A percentile compares a stretch with the other conserved stretches of the same genome.
Evolutionary conservation across 2,797 vertebrate species (phyloP).

Genomic region (Anguilla pacifica): DNA sequence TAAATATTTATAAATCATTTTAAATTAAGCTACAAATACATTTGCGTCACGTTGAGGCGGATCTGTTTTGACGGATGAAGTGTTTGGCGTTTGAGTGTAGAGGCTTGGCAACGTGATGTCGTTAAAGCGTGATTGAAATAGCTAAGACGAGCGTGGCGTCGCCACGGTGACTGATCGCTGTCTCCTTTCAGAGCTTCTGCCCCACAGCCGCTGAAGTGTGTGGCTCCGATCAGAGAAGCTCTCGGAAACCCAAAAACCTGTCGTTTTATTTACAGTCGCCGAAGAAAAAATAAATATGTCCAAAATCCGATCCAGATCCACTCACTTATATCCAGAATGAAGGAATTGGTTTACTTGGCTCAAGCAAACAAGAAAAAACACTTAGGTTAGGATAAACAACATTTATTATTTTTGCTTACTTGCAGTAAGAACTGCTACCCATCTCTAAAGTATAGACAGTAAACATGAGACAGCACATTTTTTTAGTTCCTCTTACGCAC

Average conservation of each 20-base stretch:
- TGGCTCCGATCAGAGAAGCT: not conserved
- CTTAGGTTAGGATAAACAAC: too few relatives aligned
- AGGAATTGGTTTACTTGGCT: not conserved
- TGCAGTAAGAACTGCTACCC: too few relatives aligned
- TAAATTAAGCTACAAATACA: not conserved
- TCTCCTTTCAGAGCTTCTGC: not conserved
- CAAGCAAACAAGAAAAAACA: too few relatives aligned
- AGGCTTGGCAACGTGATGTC: not conserved
- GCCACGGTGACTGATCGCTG: not conserved
- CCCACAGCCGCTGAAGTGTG: not conserved
- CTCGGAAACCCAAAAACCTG: not conserved
- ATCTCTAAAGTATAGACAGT: too few relatives aligned
- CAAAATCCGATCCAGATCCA: not conserved
- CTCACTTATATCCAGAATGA: not conserved
- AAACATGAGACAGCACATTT: too few relatives aligned
- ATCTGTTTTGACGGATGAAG: not conserved
- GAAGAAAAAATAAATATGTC: not conserved
- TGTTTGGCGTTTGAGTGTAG: not conserved
- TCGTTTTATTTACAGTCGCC: not conserved
- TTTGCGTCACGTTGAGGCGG: not conserved
- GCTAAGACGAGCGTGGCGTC: not conserved
- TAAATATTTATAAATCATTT: constrained; percentile 9
- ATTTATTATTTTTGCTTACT: too few relatives aligned
- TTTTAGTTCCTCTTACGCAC: too few relatives aligned
- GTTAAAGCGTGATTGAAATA: not conserved